Conservation (phyloP, 2,113 vertebrate species). For the Aythya baeri region DNA sequence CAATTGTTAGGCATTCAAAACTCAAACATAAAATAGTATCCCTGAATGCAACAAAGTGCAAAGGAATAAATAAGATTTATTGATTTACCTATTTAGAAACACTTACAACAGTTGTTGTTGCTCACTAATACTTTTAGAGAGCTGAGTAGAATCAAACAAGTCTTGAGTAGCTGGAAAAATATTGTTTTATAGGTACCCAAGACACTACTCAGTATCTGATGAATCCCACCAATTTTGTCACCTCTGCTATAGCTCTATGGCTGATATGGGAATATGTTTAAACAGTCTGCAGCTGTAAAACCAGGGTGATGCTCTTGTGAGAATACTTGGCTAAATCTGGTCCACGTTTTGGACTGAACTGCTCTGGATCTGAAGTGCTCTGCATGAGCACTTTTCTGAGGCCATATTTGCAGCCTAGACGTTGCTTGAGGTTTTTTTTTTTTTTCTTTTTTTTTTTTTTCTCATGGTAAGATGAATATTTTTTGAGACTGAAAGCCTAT, state of each 20-base stretch:
- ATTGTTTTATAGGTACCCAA: background rate
- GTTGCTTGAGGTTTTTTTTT: background rate
- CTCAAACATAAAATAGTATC: constrained; percentile 51
- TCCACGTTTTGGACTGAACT: background rate
- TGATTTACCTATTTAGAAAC: constrained; percentile 21
- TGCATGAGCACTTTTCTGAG: background rate
- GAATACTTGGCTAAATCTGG: background rate
- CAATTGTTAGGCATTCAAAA: constrained; percentile 67
- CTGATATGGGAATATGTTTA: background rate
- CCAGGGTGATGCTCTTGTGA: rapidly evolving
- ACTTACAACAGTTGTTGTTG: background rate
- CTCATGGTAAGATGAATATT: background rate
- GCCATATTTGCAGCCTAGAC: background rate
- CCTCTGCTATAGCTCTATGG: background rate
- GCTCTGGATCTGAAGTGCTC: background rate
- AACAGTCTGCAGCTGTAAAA: background rate
- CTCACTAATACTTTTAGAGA: background rate
- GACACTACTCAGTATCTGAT: background rate
- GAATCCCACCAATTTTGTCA: background rate
- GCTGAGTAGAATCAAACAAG: background rate
- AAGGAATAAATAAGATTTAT: constrained; percentile 50
- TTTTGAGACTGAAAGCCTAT: background rate
- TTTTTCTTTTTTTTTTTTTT: background rate
- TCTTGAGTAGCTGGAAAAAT: background rate
- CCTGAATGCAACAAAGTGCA: constrained; percentile 22